A percentile compares a stretch with the other conserved stretches of the same genome.
These are phyloP conservation scores for Epinephelus awoara DNA, from an alignment of 2,797 vertebrate species.

Conservation along the genomic window DNA sequence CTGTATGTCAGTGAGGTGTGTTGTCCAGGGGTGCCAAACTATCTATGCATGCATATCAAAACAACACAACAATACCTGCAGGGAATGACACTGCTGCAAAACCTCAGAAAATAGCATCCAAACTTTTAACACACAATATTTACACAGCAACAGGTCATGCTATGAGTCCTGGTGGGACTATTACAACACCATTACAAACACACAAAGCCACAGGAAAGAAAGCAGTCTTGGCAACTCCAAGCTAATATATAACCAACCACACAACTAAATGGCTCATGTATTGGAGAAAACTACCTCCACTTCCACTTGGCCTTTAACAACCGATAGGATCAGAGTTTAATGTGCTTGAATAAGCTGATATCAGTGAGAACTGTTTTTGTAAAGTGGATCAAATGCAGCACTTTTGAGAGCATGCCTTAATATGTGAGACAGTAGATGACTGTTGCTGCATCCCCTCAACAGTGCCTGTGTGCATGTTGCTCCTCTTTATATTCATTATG, in stretches of 20 bases:
- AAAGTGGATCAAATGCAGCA: not conserved
- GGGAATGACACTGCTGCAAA: not conserved
- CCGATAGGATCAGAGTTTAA: not conserved
- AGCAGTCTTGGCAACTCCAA: not conserved
- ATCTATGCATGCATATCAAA: not conserved
- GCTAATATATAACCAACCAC: not conserved
- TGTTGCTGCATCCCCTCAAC: not conserved
- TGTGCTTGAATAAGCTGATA: not conserved
- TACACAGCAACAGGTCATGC: rapidly evolving
- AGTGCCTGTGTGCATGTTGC: not conserved
- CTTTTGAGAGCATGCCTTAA: not conserved
- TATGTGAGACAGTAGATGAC: not conserved
- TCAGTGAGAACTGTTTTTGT: not conserved
- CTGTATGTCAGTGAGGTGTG: not conserved
- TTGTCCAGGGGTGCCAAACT: not conserved
- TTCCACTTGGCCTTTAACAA: not conserved
- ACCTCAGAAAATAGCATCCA: not conserved
- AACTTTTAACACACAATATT: not conserved
- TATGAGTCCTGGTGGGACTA: not conserved
- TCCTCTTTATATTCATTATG: not conserved
- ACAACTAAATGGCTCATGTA: not conserved
- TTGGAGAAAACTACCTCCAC: not conserved
- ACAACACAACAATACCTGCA: not conserved
- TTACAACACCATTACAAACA: not conserved
- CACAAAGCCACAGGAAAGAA: not conserved